Evolutionary conservation across 2,888 invertebrate genomes (phyloP), one percentile per base, ranked within the genome.

Genomic region (Diplolepis rosae): DNA sequence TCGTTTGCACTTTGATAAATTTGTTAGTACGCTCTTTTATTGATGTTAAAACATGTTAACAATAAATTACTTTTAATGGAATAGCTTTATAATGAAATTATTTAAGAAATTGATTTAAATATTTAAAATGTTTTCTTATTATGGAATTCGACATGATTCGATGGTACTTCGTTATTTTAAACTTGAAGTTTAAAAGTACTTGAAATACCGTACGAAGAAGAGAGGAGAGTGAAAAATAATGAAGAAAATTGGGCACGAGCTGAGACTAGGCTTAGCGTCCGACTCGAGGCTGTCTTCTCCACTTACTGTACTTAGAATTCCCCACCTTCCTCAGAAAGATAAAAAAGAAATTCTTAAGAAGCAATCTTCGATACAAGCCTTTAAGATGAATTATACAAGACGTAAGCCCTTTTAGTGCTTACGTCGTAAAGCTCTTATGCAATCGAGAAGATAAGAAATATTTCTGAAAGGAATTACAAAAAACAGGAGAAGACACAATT

Each of bases 201-300:
- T 13, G 27, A 67, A 42, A 32, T 18, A 65, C 24, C 48, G 22
- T 66, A 22, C 11, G 35, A 65, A 35, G 39, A 39, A 45, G 35
- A 68, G 35, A 32, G 27, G 32, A 52, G 15, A 61, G 61, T 9
- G 32, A 22, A 50, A 45, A 69, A 54, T 50, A 39, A 51, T 68
- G 22, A 35, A 61, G 61, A 61, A 61, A 27, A 42, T 61, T 61
- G 39, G 27, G 68, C 70, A 32, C 45, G 65, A 69, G 66, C 51
- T 73, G 71, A 51, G 66, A 68, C 68, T 72, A 73, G 73, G 76
- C 76, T 76, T 73, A 73, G 45, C 67, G 68, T 73, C 76, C 66
- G 67, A 74, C 78, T 70, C 70, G 52, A 66, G 48, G 68, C 70
- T 52, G 54, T 74, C 72, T 74, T 66, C 66, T 67, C 68, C 73